Percentiles rank a stretch among this genome's conserved stretches.
These are phyloP conservation scores for Autographa gamma DNA, from an alignment of 2,888 invertebrate species.

Conservation along the genomic window DNA sequence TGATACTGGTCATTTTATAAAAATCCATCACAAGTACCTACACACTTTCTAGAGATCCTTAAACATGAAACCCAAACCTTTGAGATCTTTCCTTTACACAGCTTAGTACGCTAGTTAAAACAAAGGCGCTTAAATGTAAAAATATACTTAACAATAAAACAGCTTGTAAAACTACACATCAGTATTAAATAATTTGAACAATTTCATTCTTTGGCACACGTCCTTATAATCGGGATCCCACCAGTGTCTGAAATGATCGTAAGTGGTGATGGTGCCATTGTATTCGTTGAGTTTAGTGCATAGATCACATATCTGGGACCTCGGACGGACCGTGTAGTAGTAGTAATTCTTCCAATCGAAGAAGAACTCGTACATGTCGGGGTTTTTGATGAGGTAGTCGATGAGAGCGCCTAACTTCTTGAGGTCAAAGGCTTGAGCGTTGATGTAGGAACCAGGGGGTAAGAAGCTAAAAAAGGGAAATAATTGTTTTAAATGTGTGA, in stretches of 20 bases:
- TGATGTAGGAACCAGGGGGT: slow-evolving; percentile 80
- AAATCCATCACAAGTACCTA: too few relatives aligned
- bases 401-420: slow-evolving; percentile 77
- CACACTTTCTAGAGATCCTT: not conserved
- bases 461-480: slow-evolving; percentile 73
- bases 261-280: slow-evolving; percentile 39
- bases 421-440: slow-evolving; percentile 70
- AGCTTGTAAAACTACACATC: slow-evolving; percentile 9
- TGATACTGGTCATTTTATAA: too few relatives aligned
- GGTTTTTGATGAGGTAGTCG: slow-evolving; percentile 75
- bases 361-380: slow-evolving; percentile 72
- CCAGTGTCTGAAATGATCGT: slow-evolving; percentile 72
- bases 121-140: not conserved
- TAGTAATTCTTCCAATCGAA: slow-evolving; percentile 83
- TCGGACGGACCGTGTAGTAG: slow-evolving; percentile 67
- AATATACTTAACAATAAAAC: not conserved
- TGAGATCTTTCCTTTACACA: not conserved
- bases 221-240: slow-evolving; percentile 75
- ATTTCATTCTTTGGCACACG: slow-evolving; percentile 65
- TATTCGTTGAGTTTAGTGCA: slow-evolving; percentile 72
- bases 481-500: too few relatives aligned
- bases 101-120: not conserved
- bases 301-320: slow-evolving; percentile 72
- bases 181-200: slow-evolving; percentile 62
- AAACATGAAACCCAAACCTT: not conserved